Evolutionary conservation across 2,113 vertebrate genomes (phyloP).

Genomic region (Elachura formosa): DNA sequence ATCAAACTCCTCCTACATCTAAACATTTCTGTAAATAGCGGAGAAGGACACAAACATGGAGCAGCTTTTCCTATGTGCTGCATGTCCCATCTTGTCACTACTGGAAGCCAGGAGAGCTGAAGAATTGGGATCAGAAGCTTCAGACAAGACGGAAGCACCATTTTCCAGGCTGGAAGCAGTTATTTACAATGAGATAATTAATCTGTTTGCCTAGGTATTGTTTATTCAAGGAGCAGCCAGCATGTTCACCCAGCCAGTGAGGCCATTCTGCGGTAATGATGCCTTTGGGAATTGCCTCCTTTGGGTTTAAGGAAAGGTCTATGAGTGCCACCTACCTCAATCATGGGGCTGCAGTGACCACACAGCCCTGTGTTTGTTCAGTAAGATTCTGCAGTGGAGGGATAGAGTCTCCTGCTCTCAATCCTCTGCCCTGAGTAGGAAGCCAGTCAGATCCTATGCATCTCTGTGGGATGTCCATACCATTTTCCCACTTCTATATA

Average conservation of each 20-base stretch:
- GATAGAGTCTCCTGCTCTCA: background rate
- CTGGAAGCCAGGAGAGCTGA: background rate
- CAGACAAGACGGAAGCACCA: background rate
- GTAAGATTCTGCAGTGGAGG: background rate
- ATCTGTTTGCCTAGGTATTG: background rate
- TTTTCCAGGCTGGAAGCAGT: background rate
- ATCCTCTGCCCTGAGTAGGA: background rate
- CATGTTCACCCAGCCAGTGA: background rate
- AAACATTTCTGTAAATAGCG: conserved; percentile 66
- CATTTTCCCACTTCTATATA: background rate
- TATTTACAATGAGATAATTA: background rate
- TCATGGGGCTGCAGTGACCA: background rate
- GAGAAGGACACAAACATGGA: conserved; percentile 40
- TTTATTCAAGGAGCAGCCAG: background rate
- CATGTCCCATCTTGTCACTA: background rate
- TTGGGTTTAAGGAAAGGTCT: background rate
- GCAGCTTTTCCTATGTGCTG: background rate
- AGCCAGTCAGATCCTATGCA: background rate
- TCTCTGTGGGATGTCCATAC: background rate
- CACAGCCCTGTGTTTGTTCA: background rate
- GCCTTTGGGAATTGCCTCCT: background rate
- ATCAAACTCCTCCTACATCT: conserved; percentile 42
- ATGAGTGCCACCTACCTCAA: rapidly evolving
- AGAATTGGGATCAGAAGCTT: background rate
- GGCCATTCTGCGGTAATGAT: background rate